Conservation (phyloP, 2,797 vertebrate species). For the Cyclopterus lumpus region DNA sequence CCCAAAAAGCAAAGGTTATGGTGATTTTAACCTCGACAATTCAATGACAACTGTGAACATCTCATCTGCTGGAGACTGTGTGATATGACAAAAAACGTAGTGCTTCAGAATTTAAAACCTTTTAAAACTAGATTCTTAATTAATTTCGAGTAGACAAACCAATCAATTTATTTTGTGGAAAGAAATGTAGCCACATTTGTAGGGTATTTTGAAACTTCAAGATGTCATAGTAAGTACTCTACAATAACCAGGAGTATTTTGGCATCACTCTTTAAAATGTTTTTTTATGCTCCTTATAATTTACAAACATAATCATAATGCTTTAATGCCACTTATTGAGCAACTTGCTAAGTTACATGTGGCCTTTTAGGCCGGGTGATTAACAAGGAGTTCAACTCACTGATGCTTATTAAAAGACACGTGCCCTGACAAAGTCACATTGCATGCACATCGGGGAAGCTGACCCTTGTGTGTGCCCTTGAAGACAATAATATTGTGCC, state of each 20-base stretch:
- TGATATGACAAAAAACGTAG: neutral
- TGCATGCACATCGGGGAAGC: conserved; percentile 3
- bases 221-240: neutral
- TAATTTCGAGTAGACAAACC: neutral
- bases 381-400: neutral
- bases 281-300: neutral
- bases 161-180: neutral
- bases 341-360: neutral
- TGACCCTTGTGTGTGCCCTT: neutral
- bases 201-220: neutral
- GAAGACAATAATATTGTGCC: neutral
- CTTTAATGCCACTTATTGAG: neutral
- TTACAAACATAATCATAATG: neutral
- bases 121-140: neutral
- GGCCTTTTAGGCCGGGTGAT: neutral
- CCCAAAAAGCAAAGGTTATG: neutral
- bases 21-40: neutral
- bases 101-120: neutral
- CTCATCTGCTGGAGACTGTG: neutral
- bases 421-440: neutral
- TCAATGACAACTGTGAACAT: neutral
- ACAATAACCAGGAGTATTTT: neutral
- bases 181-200: neutral
- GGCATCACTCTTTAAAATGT: neutral
- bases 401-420: neutral